Conservation (phyloP, 1,140 invertebrate genomes). For the Drosophila repletoides region DNA sequence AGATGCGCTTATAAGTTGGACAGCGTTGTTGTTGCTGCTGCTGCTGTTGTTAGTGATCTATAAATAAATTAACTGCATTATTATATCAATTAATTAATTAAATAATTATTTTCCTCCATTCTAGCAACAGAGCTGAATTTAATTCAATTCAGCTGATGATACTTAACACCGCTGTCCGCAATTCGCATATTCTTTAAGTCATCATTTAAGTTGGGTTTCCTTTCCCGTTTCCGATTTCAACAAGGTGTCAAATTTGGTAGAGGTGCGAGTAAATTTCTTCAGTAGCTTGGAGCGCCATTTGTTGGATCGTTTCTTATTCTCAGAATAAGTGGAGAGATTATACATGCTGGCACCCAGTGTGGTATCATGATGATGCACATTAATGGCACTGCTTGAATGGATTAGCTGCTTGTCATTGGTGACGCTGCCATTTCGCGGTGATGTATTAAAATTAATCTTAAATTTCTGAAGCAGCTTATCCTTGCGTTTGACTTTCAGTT, state of each 20-base stretch:
- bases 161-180: too few species aligned
- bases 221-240: too few species aligned
- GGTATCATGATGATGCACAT: slow-evolving; percentile 46
- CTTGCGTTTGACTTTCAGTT: slow-evolving; percentile 46
- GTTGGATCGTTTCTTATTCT: slow-evolving; percentile 68
- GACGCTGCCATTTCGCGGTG: slow-evolving; percentile 25
- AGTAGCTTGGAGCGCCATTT: slow-evolving; percentile 61
- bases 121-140: too few species aligned
- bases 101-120: too few species aligned
- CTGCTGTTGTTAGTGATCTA: too few species aligned
- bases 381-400: slow-evolving; percentile 61
- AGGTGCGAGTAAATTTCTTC: slow-evolving; percentile 70
- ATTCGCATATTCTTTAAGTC: slow-evolving; percentile 31
- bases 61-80: too few species aligned
- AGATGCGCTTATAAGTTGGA: too few species aligned
- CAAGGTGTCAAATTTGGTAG: slow-evolving; percentile 58
- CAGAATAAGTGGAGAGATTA: slow-evolving; percentile 68
- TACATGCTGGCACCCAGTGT: slow-evolving; percentile 60
- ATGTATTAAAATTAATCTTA: slow-evolving; percentile 37
- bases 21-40: too few species aligned
- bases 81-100: too few species aligned
- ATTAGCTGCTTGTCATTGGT: slow-evolving; percentile 43
- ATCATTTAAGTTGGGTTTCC: too few species aligned
- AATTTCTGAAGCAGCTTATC: slow-evolving; percentile 44
- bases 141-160: too few species aligned